Percentiles rank a stretch among this genome's conserved stretches.
These are phyloP conservation scores for Onychomys arenicola DNA, from an alignment of 2,797 vertebrate species.

Conservation along the genomic window DNA sequence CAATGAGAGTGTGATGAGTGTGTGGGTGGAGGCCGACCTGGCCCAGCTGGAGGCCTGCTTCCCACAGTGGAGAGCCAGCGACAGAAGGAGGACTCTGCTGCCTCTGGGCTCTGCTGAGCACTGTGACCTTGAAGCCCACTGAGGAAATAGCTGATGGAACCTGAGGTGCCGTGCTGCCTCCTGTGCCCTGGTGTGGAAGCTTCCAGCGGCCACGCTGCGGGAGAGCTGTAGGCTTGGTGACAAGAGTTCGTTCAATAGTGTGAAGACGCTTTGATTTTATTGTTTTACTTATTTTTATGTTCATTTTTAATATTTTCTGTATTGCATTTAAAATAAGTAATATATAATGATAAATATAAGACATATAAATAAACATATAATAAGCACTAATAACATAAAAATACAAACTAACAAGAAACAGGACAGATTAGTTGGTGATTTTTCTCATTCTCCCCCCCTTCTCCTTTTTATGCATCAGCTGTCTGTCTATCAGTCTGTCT, in stretches of 20 bases:
- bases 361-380: not conserved
- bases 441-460: not conserved
- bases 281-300: not conserved
- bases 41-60: not conserved
- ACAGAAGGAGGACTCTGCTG: not conserved
- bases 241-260: not conserved
- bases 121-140: not conserved
- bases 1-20: not conserved
- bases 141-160: not conserved
- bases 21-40: not conserved
- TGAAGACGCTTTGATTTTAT: not conserved
- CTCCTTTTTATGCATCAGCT: not conserved
- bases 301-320: not conserved
- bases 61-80: not conserved
- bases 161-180: not conserved
- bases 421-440: too few relatives aligned
- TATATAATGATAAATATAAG: not conserved
- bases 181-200: not conserved
- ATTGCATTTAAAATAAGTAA: slow-evolving; percentile 1
- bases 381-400: not conserved
- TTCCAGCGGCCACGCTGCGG: not conserved
- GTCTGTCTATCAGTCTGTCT: not conserved
- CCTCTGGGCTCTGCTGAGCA: not conserved
- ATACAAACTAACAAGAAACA: not conserved
- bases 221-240: not conserved